Conservation (phyloP, 2,888 invertebrate genomes). For the Stenodera caucasica region DNA sequence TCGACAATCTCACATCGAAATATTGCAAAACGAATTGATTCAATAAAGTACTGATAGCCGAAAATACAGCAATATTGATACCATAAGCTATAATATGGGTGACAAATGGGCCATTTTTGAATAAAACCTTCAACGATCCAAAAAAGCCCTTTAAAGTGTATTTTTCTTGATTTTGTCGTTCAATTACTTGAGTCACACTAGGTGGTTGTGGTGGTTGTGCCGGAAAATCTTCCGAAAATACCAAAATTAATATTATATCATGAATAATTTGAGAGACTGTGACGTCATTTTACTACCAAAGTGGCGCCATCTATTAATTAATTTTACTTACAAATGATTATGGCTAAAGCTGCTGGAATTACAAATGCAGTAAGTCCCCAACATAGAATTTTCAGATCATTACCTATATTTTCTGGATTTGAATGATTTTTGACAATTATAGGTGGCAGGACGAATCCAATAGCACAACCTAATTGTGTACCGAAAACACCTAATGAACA, state of each 20-base stretch:
- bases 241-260: too few species aligned
- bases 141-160: constrained; percentile 61
- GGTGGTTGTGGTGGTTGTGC: constrained; percentile 62
- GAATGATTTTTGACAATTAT: constrained; percentile 51
- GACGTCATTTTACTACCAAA: too few species aligned
- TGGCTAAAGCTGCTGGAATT: constrained; percentile 34
- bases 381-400: constrained; percentile 59
- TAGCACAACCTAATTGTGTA: constrained; percentile 39
- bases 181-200: constrained; percentile 59
- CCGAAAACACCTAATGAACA: constrained; percentile 44
- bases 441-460: constrained; percentile 41
- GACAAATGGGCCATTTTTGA: constrained; percentile 77
- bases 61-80: constrained; percentile 91
- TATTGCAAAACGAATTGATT: constrained; percentile 81
- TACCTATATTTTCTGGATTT: constrained; percentile 45
- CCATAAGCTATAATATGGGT: constrained; percentile 83
- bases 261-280: too few species aligned
- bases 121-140: constrained; percentile 70
- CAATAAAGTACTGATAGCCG: constrained; percentile 90
- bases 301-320: too few species aligned
- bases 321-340: constrained; percentile 40
- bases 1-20: constrained; percentile 48
- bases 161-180: constrained; percentile 58
- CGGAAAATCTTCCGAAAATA: constrained; percentile 60
- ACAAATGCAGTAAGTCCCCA: constrained; percentile 52